Conservation (phyloP, 2,113 vertebrate species). For the Notarius lentiginosus region DNA sequence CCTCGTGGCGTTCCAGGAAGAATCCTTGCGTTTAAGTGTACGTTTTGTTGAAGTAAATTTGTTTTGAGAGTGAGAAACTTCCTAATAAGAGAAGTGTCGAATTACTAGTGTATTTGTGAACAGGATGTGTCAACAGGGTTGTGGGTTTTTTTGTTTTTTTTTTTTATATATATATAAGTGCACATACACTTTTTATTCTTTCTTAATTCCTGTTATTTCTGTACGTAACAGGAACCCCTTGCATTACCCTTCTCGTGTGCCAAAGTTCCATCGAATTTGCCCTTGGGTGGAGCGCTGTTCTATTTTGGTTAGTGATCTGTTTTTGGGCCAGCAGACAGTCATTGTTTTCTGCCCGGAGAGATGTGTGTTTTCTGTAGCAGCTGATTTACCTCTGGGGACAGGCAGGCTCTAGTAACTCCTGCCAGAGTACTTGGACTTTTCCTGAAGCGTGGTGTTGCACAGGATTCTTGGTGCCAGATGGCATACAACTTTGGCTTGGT, state of each 20-base stretch:
- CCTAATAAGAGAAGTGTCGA: neutral
- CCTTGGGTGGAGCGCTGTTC: conserved; percentile 28
- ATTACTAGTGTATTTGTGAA: neutral
- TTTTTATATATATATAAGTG: neutral
- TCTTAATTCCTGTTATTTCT: conserved; percentile 5
- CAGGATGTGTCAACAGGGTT: neutral
- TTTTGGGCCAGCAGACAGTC: conserved; percentile 39
- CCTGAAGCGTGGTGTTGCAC: conserved; percentile 6
- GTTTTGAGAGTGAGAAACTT: neutral
- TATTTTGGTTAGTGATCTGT: conserved; percentile 49
- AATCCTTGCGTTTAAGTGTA: neutral
- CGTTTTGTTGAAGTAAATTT: neutral
- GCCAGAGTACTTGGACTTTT: conserved; percentile 32
- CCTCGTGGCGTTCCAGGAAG: neutral
- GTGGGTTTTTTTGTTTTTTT: neutral
- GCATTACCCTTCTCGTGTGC: neutral
- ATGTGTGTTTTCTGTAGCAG: conserved; percentile 38
- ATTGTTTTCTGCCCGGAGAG: conserved; percentile 36
- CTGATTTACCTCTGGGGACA: conserved; percentile 42
- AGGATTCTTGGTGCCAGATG: conserved; percentile 30
- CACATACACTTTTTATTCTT: neutral
- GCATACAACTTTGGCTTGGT: conserved; percentile 1
- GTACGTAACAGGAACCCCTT: conserved; percentile 24
- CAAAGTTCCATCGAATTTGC: conserved; percentile 5
- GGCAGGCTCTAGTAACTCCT: neutral